Conservation (phyloP, 2,113 vertebrate species). For the Burhinus oedicnemus region DNA sequence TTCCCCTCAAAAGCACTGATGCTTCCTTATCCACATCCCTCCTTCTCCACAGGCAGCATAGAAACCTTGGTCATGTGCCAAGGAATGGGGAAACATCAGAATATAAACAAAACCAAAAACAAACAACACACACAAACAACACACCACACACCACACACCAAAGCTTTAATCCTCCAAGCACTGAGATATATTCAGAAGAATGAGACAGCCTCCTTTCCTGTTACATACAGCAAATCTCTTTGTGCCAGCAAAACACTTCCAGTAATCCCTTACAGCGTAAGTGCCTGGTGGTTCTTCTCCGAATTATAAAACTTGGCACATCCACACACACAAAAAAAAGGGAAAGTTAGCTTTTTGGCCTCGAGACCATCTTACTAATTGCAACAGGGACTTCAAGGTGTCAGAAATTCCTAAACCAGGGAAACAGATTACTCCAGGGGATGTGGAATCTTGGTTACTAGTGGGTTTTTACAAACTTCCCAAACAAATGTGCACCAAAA, state of each 20-base stretch:
- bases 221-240: background rate
- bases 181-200: background rate
- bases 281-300: background rate
- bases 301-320: background rate
- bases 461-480: background rate
- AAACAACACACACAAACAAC: background rate
- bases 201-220: background rate
- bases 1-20: background rate
- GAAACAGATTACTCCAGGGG: fast-evolving
- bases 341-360: background rate
- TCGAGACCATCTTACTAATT: background rate
- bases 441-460: background rate
- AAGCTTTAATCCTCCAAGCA: background rate
- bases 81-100: background rate
- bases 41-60: background rate
- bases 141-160: background rate
- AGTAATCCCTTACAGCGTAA: background rate
- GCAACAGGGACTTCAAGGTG: background rate
- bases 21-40: background rate
- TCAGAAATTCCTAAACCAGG: background rate
- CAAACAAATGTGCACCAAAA: background rate
- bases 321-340: background rate
- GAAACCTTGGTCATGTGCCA: background rate
- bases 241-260: background rate
- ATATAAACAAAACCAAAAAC: background rate